Percentiles rank a stretch among this genome's conserved stretches.
These are phyloP conservation scores for Malurus leucopterus DNA, from an alignment of 2,797 vertebrate species.

Conservation along the genomic window DNA sequence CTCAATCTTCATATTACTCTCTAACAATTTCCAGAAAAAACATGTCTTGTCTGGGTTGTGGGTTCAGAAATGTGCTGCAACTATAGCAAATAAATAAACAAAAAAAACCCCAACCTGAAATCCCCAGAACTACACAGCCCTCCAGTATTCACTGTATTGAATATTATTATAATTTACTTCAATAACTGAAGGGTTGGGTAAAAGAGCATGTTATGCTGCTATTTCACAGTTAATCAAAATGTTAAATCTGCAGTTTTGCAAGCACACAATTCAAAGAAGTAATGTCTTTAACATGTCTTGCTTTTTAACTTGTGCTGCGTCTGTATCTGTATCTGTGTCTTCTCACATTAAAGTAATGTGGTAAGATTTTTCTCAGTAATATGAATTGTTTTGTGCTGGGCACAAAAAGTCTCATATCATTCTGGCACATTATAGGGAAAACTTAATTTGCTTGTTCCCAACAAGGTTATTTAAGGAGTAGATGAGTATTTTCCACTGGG, in stretches of 20 bases:
- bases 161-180: neutral
- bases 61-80: neutral
- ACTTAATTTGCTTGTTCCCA: neutral
- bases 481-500: neutral
- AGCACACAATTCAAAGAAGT: neutral
- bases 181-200: neutral
- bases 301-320: neutral
- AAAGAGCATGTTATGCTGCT: neutral
- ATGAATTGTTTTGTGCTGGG: neutral
- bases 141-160: neutral
- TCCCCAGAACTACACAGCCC: fast-evolving
- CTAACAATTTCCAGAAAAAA: neutral
- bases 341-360: neutral
- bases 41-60: neutral
- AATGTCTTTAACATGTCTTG: neutral
- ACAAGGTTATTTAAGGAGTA: neutral
- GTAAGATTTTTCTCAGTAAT: neutral
- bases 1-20: neutral
- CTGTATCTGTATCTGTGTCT: neutral
- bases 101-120: fast-evolving
- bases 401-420: neutral
- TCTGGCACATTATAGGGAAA: neutral
- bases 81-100: neutral
- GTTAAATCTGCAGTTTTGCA: neutral
- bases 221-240: neutral